These are phyloP conservation scores for Mya arenaria DNA, from an alignment of 1,140 invertebrate species.

Conservation along the genomic window DNA sequence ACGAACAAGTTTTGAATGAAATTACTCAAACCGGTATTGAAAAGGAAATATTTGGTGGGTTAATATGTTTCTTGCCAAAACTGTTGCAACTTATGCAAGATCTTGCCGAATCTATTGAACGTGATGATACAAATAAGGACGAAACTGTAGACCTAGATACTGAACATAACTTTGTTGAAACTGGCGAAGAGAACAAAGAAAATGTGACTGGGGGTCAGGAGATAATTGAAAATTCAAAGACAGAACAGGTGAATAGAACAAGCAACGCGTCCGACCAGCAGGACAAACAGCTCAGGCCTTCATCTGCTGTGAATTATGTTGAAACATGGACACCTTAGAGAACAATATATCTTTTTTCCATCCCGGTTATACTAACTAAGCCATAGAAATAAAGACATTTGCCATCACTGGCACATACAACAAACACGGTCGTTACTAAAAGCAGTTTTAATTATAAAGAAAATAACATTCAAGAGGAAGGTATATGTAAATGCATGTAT, in stretches of 20 bases:
- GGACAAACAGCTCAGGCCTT: not conserved
- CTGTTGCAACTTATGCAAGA: not conserved
- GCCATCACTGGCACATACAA: too few species aligned
- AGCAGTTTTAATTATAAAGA: too few species aligned
- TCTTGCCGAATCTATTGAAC: conserved; percentile 3
- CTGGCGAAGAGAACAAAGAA: conserved; percentile 4
- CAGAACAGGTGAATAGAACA: not conserved
- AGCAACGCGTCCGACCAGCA: not conserved
- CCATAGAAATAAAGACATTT: too few species aligned
- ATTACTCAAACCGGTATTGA: conserved; percentile 7
- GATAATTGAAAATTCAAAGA: not conserved
- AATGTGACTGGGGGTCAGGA: not conserved
- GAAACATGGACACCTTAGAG: conserved; percentile 5
- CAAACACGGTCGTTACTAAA: too few species aligned
- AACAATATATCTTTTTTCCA: too few species aligned
- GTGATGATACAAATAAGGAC: not conserved
- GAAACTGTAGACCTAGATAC: not conserved
- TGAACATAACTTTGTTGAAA: not conserved
- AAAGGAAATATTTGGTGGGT: conserved; percentile 24
- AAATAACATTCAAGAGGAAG: too few species aligned
- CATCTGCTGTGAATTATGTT: not conserved
- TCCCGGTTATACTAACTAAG: too few species aligned
- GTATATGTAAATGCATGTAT: too few species aligned
- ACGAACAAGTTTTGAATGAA: not conserved
- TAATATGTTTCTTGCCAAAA: conserved; percentile 38